A percentile compares a stretch with the other conserved stretches of the same genome.
phyloP scores from a whole-genome alignment of 2,113 vertebrate species.

The Chionis minor region DNA sequence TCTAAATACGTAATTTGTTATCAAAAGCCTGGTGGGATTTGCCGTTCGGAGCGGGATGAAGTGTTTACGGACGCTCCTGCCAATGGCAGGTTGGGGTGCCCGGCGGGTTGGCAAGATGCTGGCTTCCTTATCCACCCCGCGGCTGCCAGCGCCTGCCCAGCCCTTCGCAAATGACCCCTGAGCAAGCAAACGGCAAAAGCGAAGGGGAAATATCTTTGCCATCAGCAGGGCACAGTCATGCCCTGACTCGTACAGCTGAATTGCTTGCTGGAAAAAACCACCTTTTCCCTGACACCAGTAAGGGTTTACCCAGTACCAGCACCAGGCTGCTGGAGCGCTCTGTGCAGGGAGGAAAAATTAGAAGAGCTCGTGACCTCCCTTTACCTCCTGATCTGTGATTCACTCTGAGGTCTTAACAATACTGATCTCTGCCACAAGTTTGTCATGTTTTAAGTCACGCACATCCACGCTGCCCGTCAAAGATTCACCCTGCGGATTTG shows the following conservation, averaged over 20 bases:
- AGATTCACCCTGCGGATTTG: neutral
- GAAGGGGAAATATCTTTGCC: neutral
- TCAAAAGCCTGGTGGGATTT: neutral
- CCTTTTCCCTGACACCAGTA: neutral
- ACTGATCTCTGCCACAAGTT: neutral
- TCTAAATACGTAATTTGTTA: neutral
- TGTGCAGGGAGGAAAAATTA: neutral
- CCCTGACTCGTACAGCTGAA: neutral
- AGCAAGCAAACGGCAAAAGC: rapidly evolving
- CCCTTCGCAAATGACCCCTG: neutral
- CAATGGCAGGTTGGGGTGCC: neutral
- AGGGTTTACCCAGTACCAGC: neutral
- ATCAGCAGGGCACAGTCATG: neutral
- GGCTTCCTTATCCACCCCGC: rapidly evolving
- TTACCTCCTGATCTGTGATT: neutral
- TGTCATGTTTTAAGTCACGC: neutral
- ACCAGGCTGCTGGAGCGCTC: rapidly evolving
- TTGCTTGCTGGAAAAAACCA: neutral
- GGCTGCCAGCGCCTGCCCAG: neutral
- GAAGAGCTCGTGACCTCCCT: neutral
- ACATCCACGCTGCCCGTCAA: neutral
- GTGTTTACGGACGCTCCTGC: neutral
- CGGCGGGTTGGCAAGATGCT: rapidly evolving
- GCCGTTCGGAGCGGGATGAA: neutral
- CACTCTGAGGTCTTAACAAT: neutral